Percentiles rank a stretch among this genome's conserved stretches.
Evolutionary conservation across 1,140 invertebrate species (phyloP).

Genomic region (Trichoplusia ni): DNA sequence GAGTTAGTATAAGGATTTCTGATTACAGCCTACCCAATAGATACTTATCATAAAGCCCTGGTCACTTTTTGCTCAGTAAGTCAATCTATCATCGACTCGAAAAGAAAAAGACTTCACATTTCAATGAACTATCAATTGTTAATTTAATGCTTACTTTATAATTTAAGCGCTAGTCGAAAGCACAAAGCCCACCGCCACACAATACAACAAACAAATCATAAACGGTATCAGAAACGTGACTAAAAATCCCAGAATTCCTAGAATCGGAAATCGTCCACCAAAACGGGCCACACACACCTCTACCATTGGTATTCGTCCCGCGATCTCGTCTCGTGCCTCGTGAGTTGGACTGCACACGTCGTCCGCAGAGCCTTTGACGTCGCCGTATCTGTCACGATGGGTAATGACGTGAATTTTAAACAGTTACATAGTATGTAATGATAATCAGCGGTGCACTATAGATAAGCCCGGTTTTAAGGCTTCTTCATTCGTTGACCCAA

Average conservation of each 20-base stretch:
- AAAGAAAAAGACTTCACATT: no score
- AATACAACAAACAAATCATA: neutral
- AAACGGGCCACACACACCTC: neutral
- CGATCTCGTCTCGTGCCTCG: constrained; percentile 11
- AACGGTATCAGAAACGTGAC: neutral
- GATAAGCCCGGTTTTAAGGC: constrained; percentile 14
- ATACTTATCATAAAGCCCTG: no score
- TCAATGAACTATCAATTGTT: no score
- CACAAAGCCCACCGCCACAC: neutral
- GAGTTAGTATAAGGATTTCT: no score
- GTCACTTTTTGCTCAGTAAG: no score
- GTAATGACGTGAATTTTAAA: constrained; percentile 28
- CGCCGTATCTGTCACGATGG: constrained; percentile 23
- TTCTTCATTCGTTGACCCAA: constrained; percentile 5
- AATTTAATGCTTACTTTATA: no score
- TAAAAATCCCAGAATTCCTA: neutral
- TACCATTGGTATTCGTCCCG: constrained; percentile 26
- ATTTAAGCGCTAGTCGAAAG: no score
- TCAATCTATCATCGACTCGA: no score
- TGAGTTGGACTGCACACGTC: constrained; percentile 31
- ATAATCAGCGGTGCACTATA: constrained; percentile 25
- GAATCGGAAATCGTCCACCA: neutral
- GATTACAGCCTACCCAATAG: no score
- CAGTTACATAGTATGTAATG: neutral
- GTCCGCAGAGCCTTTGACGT: constrained; percentile 22